These are phyloP conservation scores for Ciconia boyciana DNA, from an alignment of 2,113 vertebrate genomes.

Conservation along the genomic window DNA sequence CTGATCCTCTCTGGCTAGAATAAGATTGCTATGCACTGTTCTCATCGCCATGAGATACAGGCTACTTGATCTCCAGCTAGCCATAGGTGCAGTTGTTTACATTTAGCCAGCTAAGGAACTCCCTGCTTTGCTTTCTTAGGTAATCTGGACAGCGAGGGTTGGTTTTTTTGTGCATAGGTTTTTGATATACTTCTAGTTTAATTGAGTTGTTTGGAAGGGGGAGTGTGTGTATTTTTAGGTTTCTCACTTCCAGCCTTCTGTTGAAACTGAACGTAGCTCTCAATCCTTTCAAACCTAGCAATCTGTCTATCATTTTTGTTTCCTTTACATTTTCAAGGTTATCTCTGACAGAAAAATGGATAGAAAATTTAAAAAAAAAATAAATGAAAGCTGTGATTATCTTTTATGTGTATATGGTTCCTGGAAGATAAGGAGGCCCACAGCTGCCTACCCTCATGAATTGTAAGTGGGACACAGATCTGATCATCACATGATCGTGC, in stretches of 20 bases:
- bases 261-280: background rate
- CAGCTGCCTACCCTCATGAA: background rate
- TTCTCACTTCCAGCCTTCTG: background rate
- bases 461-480: background rate
- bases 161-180: background rate
- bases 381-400: background rate
- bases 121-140: background rate
- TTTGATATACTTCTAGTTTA: background rate
- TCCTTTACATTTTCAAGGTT: constrained; percentile 47
- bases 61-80: background rate
- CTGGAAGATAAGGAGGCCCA: background rate
- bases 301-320: constrained; percentile 18
- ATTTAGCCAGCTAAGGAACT: background rate
- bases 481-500: background rate
- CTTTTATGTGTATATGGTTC: background rate
- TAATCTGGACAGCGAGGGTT: background rate
- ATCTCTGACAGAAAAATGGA: constrained; percentile 23
- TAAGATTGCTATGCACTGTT: background rate
- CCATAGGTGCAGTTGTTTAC: background rate
- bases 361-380: background rate
- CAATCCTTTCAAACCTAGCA: background rate
- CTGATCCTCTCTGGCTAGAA: background rate
- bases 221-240: background rate
- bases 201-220: background rate
- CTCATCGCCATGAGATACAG: background rate